A percentile compares a stretch with the other conserved stretches of the same genome.
Evolutionary conservation across 2,797 vertebrate genomes (phyloP).

Genomic region (Epinephelus awoara): DNA sequence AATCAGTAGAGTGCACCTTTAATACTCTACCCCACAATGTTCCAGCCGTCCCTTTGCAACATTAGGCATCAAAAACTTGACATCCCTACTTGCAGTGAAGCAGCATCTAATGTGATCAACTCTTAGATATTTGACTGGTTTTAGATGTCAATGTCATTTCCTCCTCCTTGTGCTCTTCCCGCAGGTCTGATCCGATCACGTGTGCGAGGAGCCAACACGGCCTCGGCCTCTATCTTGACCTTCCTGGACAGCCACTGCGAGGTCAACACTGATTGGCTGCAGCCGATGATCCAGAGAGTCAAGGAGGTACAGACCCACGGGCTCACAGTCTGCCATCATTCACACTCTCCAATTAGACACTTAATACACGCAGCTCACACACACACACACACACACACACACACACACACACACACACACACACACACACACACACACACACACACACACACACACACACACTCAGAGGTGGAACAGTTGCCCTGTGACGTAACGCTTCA

Average conservation of each 20-base stretch:
- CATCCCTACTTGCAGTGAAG: neutral
- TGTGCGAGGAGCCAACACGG: constrained; percentile 93
- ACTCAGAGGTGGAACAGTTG: constrained; percentile 12
- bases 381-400: neutral
- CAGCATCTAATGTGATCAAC: neutral
- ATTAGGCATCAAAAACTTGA: neutral
- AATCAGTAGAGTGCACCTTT: constrained; percentile 2
- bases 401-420: constrained; percentile 17
- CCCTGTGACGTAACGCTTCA: neutral
- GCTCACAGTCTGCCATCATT: constrained; percentile 22
- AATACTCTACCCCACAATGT: neutral
- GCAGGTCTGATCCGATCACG: constrained; percentile 97
- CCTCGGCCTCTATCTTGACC: constrained; percentile 91
- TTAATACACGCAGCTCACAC: constrained; percentile 16
- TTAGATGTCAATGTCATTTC: neutral
- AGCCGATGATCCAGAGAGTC: constrained; percentile 97
- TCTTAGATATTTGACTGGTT: neutral
- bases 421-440: constrained; percentile 17
- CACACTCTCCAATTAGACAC: constrained; percentile 47
- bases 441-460: constrained; percentile 1
- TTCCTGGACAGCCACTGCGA: constrained; percentile 99
- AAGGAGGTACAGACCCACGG: constrained; percentile 89
- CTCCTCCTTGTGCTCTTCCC: neutral
- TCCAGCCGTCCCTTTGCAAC: neutral
- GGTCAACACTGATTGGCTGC: constrained; percentile 96